Base-by-base conservation (phyloP, 2,797 vertebrate genomes). In the Muraenolepis orangiensis region DNA sequence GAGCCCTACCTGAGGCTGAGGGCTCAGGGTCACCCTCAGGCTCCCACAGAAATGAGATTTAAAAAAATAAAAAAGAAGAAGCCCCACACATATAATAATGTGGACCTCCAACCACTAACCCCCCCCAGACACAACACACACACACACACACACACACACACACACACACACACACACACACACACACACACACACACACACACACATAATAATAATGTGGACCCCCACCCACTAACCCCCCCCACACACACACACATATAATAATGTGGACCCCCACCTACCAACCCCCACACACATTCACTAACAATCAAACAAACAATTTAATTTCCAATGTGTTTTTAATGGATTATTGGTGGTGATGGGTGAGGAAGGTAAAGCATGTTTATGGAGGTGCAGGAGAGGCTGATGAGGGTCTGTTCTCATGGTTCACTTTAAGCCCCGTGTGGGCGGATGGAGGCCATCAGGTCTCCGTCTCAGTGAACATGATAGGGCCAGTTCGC, bases 401-500 rank as follows among this genome's bases (percentile, higher is more conserved):
- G 26, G 51, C 51, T 26, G n/a, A 61, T 61, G 10, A 23, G 51
- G 42, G 42, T 51, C 18, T 20, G 2, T 23, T 57, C 51, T 57
- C 23, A 57, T 8, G 1, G 20, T n/a, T 20, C 46, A 8, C 46
- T 14, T 57, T 8, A 57, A 6, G n/a, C 51, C 51, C n/a, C 7
- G 46, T 61, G 51, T 34, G 28, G 20, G 67, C 18, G 67, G 30
- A 34, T 32, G 67, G 31, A 69, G 42, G 13, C 72, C 74, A 67
- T 23, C 6, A 40, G n/a, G 28, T 32, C 16, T n/a, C 40, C 38
- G 11, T 77, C 66, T 71, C 31, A 2, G n/a, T 61, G 51, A 61
- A 61, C 51, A 61, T 61, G 51, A 61, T 87, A 85, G 89, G 88
- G 88, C 89, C 91, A 90, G 87, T 81, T 84, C 76, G 89, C 79